phyloP scores from a whole-genome alignment of 2,113 vertebrate species.

The Pionites leucogaster region DNA sequence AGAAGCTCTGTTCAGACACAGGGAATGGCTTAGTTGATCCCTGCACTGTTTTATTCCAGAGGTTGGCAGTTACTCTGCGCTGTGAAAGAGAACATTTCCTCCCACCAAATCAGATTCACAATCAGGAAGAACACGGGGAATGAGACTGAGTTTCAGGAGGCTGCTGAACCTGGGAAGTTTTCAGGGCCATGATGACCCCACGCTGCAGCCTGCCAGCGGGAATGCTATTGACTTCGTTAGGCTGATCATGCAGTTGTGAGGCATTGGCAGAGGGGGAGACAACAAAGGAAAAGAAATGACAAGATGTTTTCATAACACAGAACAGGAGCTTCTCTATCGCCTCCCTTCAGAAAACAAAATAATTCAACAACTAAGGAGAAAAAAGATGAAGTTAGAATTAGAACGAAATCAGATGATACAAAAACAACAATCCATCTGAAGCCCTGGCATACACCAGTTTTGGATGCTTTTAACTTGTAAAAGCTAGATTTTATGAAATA shows the following conservation, averaged over 20 bases:
- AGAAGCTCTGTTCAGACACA: not conserved
- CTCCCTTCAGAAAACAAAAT: not conserved
- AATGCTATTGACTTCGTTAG: not conserved
- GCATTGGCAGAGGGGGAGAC: not conserved
- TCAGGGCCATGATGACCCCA: not conserved
- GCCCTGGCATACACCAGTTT: fast-evolving
- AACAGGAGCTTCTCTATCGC: not conserved
- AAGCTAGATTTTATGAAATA: fast-evolving
- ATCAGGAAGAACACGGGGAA: not conserved
- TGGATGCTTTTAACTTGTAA: not conserved
- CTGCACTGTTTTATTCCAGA: not conserved
- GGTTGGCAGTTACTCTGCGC: not conserved
- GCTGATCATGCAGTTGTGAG: not conserved
- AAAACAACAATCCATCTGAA: not conserved
- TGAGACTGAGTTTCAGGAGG: not conserved
- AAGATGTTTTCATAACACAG: not conserved
- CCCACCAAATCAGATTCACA: not conserved
- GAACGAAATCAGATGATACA: not conserved
- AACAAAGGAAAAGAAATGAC: not conserved
- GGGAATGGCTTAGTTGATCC: fast-evolving
- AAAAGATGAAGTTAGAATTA: not conserved
- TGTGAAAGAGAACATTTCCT: not conserved
- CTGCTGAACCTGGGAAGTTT: not conserved
- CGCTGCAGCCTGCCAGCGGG: not conserved
- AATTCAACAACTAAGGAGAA: not conserved